phyloP scores from a whole-genome alignment of 2,113 vertebrate genomes.

The Gobio gobio region DNA sequence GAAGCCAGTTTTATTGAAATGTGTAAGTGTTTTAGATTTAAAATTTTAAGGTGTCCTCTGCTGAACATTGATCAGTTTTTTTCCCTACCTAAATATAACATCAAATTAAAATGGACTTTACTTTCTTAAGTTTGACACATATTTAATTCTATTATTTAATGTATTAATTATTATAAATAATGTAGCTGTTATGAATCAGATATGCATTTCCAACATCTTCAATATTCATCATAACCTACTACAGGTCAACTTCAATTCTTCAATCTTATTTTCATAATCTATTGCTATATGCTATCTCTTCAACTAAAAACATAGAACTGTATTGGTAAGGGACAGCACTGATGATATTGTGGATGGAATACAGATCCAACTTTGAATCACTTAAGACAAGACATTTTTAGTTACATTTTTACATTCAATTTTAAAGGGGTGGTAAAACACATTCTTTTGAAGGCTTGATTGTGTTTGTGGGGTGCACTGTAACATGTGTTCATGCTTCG shows the following conservation, averaged over 20 bases:
- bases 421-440: too few relatives aligned
- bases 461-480: too few relatives aligned
- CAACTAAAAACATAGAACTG: neutral
- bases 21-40: neutral
- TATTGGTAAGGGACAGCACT: neutral
- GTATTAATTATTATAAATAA: neutral
- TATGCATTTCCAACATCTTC: neutral
- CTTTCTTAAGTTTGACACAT: too few relatives aligned
- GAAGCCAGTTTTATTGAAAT: neutral
- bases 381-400: neutral
- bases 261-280: neutral
- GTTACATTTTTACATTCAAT: neutral
- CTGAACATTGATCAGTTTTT: neutral
- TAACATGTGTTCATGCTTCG: too few relatives aligned
- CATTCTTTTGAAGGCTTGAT: too few relatives aligned
- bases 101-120: neutral
- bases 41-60: neutral
- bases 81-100: neutral
- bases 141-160: too few relatives aligned
- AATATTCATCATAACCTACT: neutral
- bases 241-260: neutral
- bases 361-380: neutral
- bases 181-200: neutral
- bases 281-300: neutral
- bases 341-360: neutral